Percentiles rank a stretch among this genome's conserved stretches.
Evolutionary conservation across 2,888 invertebrate genomes (phyloP).

Genomic region (Thumatha senex): DNA sequence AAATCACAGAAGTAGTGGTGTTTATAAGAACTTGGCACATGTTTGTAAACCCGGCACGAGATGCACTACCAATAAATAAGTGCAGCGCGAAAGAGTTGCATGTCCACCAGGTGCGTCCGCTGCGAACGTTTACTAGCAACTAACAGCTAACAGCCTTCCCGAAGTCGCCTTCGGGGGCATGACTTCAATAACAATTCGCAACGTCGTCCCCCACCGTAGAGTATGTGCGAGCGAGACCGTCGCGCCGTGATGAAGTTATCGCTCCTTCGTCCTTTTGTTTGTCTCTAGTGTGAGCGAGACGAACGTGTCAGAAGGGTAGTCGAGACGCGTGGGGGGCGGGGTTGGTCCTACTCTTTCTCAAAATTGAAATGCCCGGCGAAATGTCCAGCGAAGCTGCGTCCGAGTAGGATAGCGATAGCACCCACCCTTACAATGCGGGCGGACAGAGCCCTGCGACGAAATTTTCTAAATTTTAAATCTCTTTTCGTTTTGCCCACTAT

Average conservation of each 20-base stretch:
- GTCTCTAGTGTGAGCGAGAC: conserved; percentile 79
- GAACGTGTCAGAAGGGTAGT: conserved; percentile 50
- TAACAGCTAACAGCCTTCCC: conserved; percentile 82
- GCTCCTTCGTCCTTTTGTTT: conserved; percentile 84
- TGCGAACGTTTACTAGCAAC: conserved; percentile 80
- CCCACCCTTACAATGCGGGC: conserved; percentile 82
- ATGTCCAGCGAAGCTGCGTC: conserved; percentile 84
- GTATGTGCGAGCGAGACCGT: conserved; percentile 78
- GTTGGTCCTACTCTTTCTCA: conserved; percentile 83
- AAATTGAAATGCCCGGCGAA: conserved; percentile 85
- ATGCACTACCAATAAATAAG: conserved; percentile 49
- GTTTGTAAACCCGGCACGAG: conserved; percentile 61
- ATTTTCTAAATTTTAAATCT: conserved; percentile 78
- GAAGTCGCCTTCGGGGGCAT: conserved; percentile 84
- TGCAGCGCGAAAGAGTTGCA: conserved; percentile 59
- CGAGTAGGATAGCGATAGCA: conserved; percentile 81
- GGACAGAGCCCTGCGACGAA: conserved; percentile 74
- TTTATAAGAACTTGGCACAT: conserved; percentile 63
- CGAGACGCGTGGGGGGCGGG: conserved; percentile 61
- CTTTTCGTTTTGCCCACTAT: conserved; percentile 48
- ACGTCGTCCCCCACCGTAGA: conserved; percentile 82
- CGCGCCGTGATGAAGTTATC: conserved; percentile 82
- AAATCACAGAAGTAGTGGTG: conserved; percentile 61
- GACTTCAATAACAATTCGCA: conserved; percentile 84
- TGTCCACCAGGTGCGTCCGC: conserved; percentile 76